These are phyloP conservation scores for Agonopterix subpropinquella DNA, from an alignment of 2,888 invertebrate genomes.

Conservation along the genomic window DNA sequence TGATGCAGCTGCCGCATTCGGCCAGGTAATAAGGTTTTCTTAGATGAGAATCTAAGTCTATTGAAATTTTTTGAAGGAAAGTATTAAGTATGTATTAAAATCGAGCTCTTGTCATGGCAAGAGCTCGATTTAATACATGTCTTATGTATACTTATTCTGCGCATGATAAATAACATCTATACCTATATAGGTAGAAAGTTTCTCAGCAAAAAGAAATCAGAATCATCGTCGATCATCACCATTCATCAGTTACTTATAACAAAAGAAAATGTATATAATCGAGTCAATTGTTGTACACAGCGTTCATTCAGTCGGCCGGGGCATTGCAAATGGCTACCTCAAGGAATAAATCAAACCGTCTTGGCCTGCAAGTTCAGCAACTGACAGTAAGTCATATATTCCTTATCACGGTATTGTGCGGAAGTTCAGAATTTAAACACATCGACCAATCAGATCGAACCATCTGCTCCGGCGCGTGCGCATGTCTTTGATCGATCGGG, in stretches of 20 bases:
- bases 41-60: slow-evolving; percentile 45
- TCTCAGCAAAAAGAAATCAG: slow-evolving; percentile 20
- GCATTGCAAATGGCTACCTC: slow-evolving; percentile 28
- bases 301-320: slow-evolving; percentile 19
- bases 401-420: slow-evolving; percentile 63
- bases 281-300: slow-evolving; percentile 21
- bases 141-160: too few species aligned
- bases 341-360: slow-evolving; percentile 40
- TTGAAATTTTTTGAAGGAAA: slow-evolving; percentile 10
- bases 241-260: slow-evolving; percentile 9
- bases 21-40: slow-evolving; percentile 53
- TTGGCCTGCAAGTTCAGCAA: slow-evolving; percentile 22
- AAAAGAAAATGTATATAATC: slow-evolving; percentile 25
- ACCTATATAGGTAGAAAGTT: slow-evolving; percentile 19
- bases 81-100: too few species aligned
- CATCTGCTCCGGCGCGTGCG: slow-evolving; percentile 70
- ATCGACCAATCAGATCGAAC: slow-evolving; percentile 57
- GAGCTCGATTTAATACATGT: too few species aligned
- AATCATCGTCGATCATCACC: slow-evolving; percentile 13
- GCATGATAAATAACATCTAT: too few species aligned
- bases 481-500: slow-evolving; percentile 52
- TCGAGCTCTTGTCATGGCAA: too few species aligned
- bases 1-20: slow-evolving; percentile 54
- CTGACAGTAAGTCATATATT: slow-evolving; percentile 50
- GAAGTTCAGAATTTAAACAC: slow-evolving; percentile 62